Base-by-base conservation (phyloP, 1,140 invertebrate species). In the Metaphire vulgaris region DNA sequence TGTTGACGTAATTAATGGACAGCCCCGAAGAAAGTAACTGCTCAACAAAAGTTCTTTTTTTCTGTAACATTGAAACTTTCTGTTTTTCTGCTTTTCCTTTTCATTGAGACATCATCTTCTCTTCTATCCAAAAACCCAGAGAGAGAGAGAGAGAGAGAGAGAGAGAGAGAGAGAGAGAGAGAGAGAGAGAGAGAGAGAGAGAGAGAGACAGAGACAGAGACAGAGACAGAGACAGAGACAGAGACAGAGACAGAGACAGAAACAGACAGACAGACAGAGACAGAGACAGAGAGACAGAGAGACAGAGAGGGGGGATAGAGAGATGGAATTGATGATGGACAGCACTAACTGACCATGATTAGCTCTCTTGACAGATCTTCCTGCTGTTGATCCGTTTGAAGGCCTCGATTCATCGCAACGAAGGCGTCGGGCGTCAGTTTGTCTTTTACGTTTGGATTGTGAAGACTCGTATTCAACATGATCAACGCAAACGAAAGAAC, bases 381-480 rank as follows among this genome's bases (percentile, higher is more conserved):
- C n/a, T n/a, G n/a, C n/a, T n/a, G n/a, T n/a, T n/a, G n/a, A n/a
- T n/a, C n/a, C n/a, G n/a, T n/a, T n/a, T n/a, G n/a, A 14, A 71
- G 14, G 14, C 28, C 28, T 16, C 69, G 31, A 1, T 32, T 33
- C 96, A 99, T 99, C 26, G 91, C 91, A 74, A 98, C 94, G 87
- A 99, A 99, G 85, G 96, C 92, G 81, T 99, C 97, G 29, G 97
- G 91, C 72, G 92, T 91, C 21, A 96, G 96, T 86, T 98, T 99
- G 83, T 99, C 97, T 80, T 98, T 99, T 66, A 99, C 97, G 84
- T 92, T 96, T 32, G 97, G 96, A 89, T 99, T 99, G 87, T 99
- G 97, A 76, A 99, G 88, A 78, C 94, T 96, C 56, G 97, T 99
- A 87, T 99, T 99, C 80, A 99, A 89, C 97, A 99, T 99, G 79